These are phyloP conservation scores for Heliconius erato DNA, from an alignment of 2,888 invertebrate genomes.

Conservation along the genomic window DNA sequence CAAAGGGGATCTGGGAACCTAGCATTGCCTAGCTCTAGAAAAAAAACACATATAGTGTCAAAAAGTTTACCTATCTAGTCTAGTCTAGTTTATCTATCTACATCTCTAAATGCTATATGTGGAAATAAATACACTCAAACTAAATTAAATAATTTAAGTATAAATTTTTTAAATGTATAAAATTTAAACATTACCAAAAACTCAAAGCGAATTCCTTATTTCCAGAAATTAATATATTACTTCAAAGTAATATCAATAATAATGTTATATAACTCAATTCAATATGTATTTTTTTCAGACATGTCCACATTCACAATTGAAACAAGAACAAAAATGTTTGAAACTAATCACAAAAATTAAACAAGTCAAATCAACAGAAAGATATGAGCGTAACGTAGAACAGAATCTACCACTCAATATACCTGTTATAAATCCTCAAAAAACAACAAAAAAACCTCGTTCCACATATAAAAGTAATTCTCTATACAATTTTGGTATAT, in stretches of 20 bases:
- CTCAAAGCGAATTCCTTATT: not conserved
- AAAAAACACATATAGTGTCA: too few relatives aligned
- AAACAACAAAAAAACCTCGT: not conserved
- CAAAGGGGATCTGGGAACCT: not conserved
- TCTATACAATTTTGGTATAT: conserved; percentile 64
- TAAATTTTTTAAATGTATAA: too few relatives aligned
- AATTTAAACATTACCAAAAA: too few relatives aligned
- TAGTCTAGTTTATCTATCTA: too few relatives aligned
- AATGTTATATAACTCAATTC: not conserved
- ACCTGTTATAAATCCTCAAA: not conserved
- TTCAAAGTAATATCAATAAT: not conserved
- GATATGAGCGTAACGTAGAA: not conserved
- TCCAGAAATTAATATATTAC: not conserved
- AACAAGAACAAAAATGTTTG: conserved; percentile 1
- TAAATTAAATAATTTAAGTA: too few relatives aligned
- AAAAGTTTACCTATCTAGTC: too few relatives aligned
- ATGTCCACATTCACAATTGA: conserved; percentile 7
- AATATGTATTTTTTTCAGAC: not conserved
- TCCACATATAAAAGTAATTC: conserved; percentile 51
- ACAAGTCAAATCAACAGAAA: not conserved
- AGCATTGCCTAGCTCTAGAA: not conserved
- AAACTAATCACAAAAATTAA: conserved; percentile 6
- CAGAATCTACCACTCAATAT: not conserved
- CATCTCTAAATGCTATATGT: too few relatives aligned
- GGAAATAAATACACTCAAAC: too few relatives aligned